phyloP scores from a whole-genome alignment of 2,797 vertebrate species.

The Sebastes goodei region DNA sequence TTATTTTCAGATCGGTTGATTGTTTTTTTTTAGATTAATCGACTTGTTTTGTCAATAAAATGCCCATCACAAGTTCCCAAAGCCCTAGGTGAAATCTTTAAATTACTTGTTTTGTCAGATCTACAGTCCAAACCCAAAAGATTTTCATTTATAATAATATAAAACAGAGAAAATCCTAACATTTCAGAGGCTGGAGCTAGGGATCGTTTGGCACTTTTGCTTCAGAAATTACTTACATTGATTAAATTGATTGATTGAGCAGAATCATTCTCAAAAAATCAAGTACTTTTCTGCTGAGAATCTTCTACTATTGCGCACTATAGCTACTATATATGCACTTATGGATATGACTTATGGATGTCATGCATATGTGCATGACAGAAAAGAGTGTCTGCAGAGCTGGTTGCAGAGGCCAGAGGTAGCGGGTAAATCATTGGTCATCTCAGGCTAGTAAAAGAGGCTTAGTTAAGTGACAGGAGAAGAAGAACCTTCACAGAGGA shows the following conservation, averaged over 20 bases:
- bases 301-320: not conserved
- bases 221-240: not conserved
- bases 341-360: constrained; percentile 3
- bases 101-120: not conserved
- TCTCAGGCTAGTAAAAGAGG: constrained; percentile 75
- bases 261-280: not conserved
- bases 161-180: not conserved
- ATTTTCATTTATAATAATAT: not conserved
- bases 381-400: constrained; percentile 31
- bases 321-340: not conserved
- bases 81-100: not conserved
- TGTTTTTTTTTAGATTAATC: not conserved
- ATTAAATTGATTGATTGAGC: not conserved
- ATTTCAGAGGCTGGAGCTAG: not conserved
- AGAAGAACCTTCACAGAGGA: constrained; percentile 68
- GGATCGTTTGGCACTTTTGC: not conserved
- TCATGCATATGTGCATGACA: constrained; percentile 10
- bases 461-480: constrained; percentile 67
- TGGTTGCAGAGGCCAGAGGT: constrained; percentile 47
- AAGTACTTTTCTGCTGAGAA: not conserved
- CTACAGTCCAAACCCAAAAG: not conserved
- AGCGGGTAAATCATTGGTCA: constrained; percentile 78
- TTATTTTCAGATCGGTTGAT: not conserved
- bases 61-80: not conserved
- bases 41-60: not conserved